Evolutionary conservation across 2,888 invertebrate species (phyloP), one percentile per base, ranked within the genome.

Genomic region (Cerastoderma edule): DNA sequence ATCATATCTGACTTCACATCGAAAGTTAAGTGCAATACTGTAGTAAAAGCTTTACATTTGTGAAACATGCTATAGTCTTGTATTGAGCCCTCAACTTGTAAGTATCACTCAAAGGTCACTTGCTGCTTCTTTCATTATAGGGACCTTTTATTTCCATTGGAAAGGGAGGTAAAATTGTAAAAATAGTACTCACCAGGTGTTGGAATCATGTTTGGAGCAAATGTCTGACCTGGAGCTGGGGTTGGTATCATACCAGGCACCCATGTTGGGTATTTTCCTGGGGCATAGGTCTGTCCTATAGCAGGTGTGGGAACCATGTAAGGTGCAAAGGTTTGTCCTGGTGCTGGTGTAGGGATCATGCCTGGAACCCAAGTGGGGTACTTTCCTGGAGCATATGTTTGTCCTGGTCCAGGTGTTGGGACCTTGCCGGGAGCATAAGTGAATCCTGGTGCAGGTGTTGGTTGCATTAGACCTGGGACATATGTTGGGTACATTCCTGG

Each of bases 341-440:
- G 83, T 24, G 75, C 79, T 35, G 83, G 86, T 28, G 83, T 80
- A 19, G 80, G 74, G 6, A 80, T 67, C 64, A 69, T 65, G 0
- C 78, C 80, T 67, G 78, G 70, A 24, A 81, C 80, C 5, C 65
- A 77, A 35, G 75, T 78, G 69, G 77, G 75, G 35, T 60, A 80
- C 56, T 67, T 65, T 35, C 77, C 77, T 56, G 83, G 83, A 27
- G 80, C 75, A 54, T 77, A 77, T 32, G 81, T 81, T 2, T 48
- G n/a, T 16, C 80, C 79, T 44, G 84, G 84, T 46, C 73, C 80
- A 33, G 81, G 80, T 57, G 84, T 84, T 73, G 84, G 84, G 28
- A 76, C 39, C 65, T 65, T 72, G 33, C 70, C 65, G 24, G 83
- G 80, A 24, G 83, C 76, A 68, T 71, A 77, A 22, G 83, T 77